These are phyloP conservation scores for Heliconius ismenius DNA, from an alignment of 2,888 invertebrate species.

Conservation along the genomic window DNA sequence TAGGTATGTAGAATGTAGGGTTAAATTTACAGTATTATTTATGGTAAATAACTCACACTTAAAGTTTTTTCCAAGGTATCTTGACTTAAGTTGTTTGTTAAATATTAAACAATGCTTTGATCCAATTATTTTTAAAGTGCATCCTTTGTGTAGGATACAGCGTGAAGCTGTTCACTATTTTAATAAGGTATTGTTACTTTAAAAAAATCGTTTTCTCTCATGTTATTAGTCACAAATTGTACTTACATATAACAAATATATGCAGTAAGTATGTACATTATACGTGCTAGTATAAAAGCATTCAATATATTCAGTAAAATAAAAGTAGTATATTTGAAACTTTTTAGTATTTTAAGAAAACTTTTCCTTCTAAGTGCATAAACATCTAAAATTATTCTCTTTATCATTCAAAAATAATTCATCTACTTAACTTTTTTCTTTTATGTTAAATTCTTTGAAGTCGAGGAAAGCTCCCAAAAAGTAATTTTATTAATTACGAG, in stretches of 20 bases:
- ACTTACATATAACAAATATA: too few relatives aligned
- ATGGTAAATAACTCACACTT: background rate
- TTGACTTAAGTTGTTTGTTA: background rate
- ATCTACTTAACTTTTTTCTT: constrained; percentile 81
- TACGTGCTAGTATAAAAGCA: too few relatives aligned
- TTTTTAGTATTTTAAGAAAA: constrained; percentile 34
- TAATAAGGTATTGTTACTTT: too few relatives aligned
- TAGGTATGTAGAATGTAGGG: too few relatives aligned
- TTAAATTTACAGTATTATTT: background rate
- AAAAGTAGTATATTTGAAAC: background rate
- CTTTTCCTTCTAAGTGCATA: constrained; percentile 62
- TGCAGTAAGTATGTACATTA: too few relatives aligned
- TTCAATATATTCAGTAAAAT: too few relatives aligned
- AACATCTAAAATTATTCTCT: constrained; percentile 77
- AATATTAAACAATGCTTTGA: background rate
- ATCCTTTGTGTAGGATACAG: too few relatives aligned
- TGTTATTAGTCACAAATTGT: too few relatives aligned
- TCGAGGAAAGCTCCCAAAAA: constrained; percentile 81
- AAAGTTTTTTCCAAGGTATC: too few relatives aligned
- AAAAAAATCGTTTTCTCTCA: too few relatives aligned
- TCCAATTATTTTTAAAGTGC: too few relatives aligned
- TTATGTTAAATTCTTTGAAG: constrained; percentile 82
- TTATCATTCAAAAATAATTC: constrained; percentile 81
- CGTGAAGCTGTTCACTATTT: too few relatives aligned
- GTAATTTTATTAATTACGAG: constrained; percentile 83